Conservation (phyloP, 2,888 invertebrate genomes). For the Drosophila acutilabella region DNA sequence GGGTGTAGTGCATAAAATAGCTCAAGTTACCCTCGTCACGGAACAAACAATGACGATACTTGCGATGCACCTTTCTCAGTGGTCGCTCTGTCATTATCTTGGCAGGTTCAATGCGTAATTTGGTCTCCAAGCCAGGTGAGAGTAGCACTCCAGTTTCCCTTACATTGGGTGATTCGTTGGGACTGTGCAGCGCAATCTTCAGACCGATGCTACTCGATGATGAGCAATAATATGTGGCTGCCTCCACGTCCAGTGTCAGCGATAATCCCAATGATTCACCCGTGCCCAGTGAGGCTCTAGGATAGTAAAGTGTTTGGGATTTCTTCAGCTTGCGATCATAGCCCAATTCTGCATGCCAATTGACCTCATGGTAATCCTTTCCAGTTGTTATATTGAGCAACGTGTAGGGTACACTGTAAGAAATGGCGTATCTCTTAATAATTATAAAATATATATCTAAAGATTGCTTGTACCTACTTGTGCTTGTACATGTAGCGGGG, state of each 20-base stretch:
- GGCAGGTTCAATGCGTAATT: slow-evolving; percentile 76
- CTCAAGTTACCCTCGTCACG: slow-evolving; percentile 89
- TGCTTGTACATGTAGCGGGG: slow-evolving; percentile 83
- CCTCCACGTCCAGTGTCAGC: slow-evolving; percentile 89
- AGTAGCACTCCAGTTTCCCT: slow-evolving; percentile 79
- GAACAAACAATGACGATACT: slow-evolving; percentile 89
- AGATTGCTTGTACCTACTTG: slow-evolving; percentile 48
- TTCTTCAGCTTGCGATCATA: slow-evolving; percentile 83
- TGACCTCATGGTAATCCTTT: slow-evolving; percentile 81
- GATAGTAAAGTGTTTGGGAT: slow-evolving; percentile 86
- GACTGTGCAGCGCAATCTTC: slow-evolving; percentile 81
- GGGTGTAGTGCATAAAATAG: slow-evolving; percentile 90
- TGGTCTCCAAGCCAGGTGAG: slow-evolving; percentile 78
- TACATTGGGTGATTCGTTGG: slow-evolving; percentile 81
- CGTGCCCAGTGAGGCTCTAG: slow-evolving; percentile 86
- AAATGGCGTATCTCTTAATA: neutral
- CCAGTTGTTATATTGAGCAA: slow-evolving; percentile 41
- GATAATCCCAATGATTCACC: slow-evolving; percentile 90
- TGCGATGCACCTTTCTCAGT: slow-evolving; percentile 67
- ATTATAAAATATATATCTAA: neutral
- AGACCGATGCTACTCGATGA: slow-evolving; percentile 88
- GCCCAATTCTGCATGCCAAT: slow-evolving; percentile 91
- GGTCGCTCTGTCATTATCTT: slow-evolving; percentile 71
- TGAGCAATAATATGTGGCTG: slow-evolving; percentile 91
- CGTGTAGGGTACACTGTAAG: slow-evolving; percentile 53